phyloP scores from a whole-genome alignment of 2,888 invertebrate species.

The Dryobota labecula region DNA sequence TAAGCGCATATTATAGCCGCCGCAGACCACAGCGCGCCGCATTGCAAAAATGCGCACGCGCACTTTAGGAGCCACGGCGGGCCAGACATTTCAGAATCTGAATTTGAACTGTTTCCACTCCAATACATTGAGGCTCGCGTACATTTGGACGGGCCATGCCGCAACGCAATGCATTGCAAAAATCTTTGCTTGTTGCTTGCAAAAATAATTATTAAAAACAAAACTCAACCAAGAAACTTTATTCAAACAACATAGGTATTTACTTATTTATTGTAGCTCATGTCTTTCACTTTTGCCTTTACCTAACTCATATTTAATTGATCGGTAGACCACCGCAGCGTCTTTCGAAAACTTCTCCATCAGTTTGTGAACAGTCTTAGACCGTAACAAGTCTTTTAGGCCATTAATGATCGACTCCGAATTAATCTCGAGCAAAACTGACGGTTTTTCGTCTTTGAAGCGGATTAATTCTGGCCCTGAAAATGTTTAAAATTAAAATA shows the following conservation, averaged over 20 bases:
- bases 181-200: too few species aligned
- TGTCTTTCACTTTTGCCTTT: neutral
- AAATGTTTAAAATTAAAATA: constrained; percentile 14
- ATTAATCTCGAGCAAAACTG: constrained; percentile 51
- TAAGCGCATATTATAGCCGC: too few species aligned
- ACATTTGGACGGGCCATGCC: too few species aligned
- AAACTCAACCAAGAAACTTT: neutral
- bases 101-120: too few species aligned
- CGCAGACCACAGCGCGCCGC: too few species aligned
- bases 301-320: constrained; percentile 2
- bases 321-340: constrained; percentile 32
- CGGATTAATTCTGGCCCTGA: constrained; percentile 55
- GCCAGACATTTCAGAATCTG: too few species aligned
- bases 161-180: too few species aligned
- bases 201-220: neutral
- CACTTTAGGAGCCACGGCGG: too few species aligned
- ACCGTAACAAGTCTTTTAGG: constrained; percentile 38
- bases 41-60: too few species aligned
- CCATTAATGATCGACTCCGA: constrained; percentile 25
- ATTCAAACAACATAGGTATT: neutral
- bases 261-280: neutral
- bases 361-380: constrained; percentile 1
- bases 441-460: constrained; percentile 29
- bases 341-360: constrained; percentile 30
- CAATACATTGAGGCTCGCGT: too few species aligned